Conservation (phyloP, 2,797 vertebrate species). For the Octomys mimax region DNA sequence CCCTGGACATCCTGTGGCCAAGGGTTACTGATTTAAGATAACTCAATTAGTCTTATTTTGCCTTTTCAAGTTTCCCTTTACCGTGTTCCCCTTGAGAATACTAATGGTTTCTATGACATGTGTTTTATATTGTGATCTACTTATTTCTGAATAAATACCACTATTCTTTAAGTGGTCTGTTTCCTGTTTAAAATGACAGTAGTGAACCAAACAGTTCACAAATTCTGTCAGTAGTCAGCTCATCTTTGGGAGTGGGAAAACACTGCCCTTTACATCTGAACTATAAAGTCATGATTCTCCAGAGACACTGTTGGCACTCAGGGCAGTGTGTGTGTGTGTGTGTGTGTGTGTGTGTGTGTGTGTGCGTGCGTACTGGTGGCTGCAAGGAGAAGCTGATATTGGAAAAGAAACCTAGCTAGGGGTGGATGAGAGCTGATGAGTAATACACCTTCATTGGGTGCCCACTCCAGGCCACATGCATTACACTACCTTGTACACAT, state of each 20-base stretch:
- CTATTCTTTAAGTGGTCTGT: not conserved
- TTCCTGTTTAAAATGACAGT: not conserved
- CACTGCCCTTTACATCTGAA: not conserved
- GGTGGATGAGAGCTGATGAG: no score
- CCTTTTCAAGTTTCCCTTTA: not conserved
- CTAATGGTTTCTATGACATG: not conserved
- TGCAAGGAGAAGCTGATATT: not conserved
- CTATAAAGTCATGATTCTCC: not conserved
- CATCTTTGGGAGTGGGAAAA: not conserved
- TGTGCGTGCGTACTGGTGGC: not conserved
- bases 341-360: not conserved
- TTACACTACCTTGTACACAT: no score
- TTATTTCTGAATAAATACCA: not conserved
- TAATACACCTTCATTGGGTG: accelerated
- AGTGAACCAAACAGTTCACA: not conserved
- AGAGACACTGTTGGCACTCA: not conserved
- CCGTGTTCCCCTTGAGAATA: not conserved
- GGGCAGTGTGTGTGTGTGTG: not conserved
- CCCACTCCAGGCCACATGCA: not conserved
- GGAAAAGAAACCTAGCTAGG: not conserved
- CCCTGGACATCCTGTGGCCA: no score
- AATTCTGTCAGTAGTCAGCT: not conserved
- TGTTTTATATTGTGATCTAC: not conserved
- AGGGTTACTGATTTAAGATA: not conserved
- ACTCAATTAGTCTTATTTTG: not conserved